Percentiles rank a stretch among this genome's conserved stretches.
Conservation (phyloP, 2,888 invertebrate genomes). For the Xylota segnis region DNA sequence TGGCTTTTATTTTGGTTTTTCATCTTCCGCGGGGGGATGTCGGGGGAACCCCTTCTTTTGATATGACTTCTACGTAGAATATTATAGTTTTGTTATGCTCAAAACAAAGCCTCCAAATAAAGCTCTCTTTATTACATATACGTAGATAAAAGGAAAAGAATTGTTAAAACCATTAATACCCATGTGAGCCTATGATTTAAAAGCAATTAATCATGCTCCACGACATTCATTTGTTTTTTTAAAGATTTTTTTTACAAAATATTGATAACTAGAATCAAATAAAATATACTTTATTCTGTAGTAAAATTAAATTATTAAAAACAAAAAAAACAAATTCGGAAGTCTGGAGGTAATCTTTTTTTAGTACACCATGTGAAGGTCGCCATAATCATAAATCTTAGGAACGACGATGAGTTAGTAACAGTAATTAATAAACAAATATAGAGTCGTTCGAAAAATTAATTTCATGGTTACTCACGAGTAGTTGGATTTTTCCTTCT, state of each 20-base stretch:
- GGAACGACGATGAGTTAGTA: slow-evolving; percentile 18
- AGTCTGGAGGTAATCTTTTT: slow-evolving; percentile 36
- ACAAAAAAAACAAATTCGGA: slow-evolving; percentile 18
- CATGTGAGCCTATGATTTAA: background rate
- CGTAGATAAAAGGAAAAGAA: background rate
- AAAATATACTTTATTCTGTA: background rate
- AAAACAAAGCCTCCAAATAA: background rate
- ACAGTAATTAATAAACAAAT: slow-evolving; percentile 21
- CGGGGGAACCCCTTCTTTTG: no score
- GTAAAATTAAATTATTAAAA: slow-evolving; percentile 6
- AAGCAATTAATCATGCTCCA: slow-evolving; percentile 24
- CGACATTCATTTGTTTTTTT: background rate
- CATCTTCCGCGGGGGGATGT: slow-evolving; percentile 22
- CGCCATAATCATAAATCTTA: slow-evolving; percentile 39
- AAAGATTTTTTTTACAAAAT: background rate
- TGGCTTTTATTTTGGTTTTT: slow-evolving; percentile 54
- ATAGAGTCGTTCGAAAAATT: background rate
- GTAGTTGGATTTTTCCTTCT: background rate
- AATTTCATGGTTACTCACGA: slow-evolving; percentile 15
- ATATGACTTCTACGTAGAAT: background rate
- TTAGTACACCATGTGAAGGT: slow-evolving; percentile 36
- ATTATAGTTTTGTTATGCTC: slow-evolving; percentile 27
- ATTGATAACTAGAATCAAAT: slow-evolving; percentile 15
- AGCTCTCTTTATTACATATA: slow-evolving; percentile 2
- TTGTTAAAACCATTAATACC: slow-evolving; percentile 7